Evolutionary conservation across 1,140 invertebrate genomes (phyloP).

Genomic region (Papilio helenus): DNA sequence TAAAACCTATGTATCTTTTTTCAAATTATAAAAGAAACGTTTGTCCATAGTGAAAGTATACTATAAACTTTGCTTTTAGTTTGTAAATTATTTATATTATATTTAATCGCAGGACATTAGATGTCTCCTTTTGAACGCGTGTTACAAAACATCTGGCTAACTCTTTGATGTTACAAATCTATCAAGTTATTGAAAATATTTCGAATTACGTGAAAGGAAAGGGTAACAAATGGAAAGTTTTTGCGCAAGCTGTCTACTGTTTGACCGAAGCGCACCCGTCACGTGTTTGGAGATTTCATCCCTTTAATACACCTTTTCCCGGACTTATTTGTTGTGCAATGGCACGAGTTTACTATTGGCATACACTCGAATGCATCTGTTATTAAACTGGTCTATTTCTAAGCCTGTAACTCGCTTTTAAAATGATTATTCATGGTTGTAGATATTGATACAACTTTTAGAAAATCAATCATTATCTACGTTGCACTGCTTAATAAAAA

Average conservation of each 20-base stretch:
- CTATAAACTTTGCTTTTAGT: no score
- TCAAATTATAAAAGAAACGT: no score
- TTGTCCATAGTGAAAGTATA: no score
- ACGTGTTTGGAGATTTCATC: conserved; percentile 43
- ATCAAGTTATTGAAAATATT: conserved; percentile 45
- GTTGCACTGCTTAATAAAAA: no score
- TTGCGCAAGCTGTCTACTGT: conserved; percentile 59
- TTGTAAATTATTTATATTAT: no score
- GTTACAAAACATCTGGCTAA: conserved; percentile 2
- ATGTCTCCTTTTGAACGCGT: background rate
- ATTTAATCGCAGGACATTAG: background rate
- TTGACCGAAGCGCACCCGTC: conserved; percentile 49
- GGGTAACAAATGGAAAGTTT: conserved; percentile 65
- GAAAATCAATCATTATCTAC: no score
- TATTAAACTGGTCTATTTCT: background rate
- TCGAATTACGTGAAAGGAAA: conserved; percentile 61
- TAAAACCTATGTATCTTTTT: no score
- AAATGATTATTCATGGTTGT: background rate
- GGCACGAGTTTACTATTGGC: conserved; percentile 44
- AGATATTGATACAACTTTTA: background rate
- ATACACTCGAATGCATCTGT: conserved; percentile 4
- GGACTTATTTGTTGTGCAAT: conserved; percentile 48
- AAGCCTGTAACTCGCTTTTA: background rate
- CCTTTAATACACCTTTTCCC: conserved; percentile 42
- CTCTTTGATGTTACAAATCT: conserved; percentile 47